Base-by-base conservation (phyloP, 1,140 invertebrate species). In the Sinonovacula constricta region DNA sequence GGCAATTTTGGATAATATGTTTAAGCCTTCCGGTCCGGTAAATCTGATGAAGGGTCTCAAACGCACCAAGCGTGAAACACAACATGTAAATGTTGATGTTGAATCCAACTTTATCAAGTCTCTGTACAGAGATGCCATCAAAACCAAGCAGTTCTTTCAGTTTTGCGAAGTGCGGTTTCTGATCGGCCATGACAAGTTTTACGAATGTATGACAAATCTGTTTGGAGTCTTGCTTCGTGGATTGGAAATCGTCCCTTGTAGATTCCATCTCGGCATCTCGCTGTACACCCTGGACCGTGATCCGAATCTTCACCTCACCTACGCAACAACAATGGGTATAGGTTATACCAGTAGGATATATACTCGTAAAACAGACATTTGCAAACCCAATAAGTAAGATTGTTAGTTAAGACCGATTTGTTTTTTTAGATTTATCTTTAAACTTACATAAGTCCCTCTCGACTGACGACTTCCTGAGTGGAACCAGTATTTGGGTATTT, bases 201-300 rank as follows among this genome's bases (percentile, higher is more conserved):
- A 76, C 63, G 26, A 66, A 57, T 5, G 51, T 56, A 34, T 67
- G 56, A 59, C 72, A 76, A 26, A 28, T 56, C 24, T 59, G 54
- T 67, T 76, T 76, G 54, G 26, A 76, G 39, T 76, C 72, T 24
- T 76, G 53, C 49, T 76, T 76, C 4, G 72, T 76, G 24, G 62
- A 67, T 33, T 67, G 51, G 34, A 67, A 76, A 26, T 53, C 54
- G 30, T 76, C 72, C 30, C 33, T 39, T 15, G 72, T 76, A 26
- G 51, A 30, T 33, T 76, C 72, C n/a, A 76, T 45, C 49, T 56
- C 54, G 4, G 54, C 72, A 24, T 33, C 57, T 31, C 53, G 26
- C 28, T 76, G 72, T 3, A 76, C 34, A 12, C 60, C 72, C 30
- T 76, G 66, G 3, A 76, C 72, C 0, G 72, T 76, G 12, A 76